phyloP scores from a whole-genome alignment of 1,140 invertebrate species.

The Scaptomyza montana region DNA sequence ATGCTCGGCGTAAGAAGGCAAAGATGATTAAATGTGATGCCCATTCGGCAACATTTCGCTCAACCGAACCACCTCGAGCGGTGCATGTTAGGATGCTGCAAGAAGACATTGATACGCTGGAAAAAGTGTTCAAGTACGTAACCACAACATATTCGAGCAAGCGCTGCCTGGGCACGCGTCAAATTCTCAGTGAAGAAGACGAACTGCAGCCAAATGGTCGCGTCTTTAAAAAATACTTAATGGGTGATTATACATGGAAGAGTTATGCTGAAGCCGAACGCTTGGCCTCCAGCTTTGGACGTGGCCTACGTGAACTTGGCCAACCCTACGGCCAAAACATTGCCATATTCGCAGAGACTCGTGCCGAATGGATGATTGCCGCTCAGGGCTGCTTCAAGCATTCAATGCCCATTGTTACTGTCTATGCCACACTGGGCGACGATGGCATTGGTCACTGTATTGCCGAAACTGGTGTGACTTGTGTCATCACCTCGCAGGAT shows the following conservation, averaged over 20 bases:
- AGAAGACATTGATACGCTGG: constrained; percentile 93
- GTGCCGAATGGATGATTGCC: constrained; percentile 98
- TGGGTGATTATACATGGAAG: constrained; percentile 97
- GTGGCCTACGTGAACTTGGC: constrained; percentile 89
- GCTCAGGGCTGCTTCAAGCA: constrained; percentile 97
- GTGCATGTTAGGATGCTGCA: constrained; percentile 89
- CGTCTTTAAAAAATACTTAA: constrained; percentile 98
- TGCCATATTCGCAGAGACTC: constrained; percentile 98
- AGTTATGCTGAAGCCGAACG: constrained; percentile 92
- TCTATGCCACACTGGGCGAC: constrained; percentile 98
- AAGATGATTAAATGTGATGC: constrained; percentile 75
- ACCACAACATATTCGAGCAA: constrained; percentile 89
- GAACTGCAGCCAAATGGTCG: constrained; percentile 96
- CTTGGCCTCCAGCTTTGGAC: constrained; percentile 90
- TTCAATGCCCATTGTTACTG: constrained; percentile 96
- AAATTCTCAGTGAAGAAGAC: constrained; percentile 96
- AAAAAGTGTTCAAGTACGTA: constrained; percentile 92
- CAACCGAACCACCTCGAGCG: constrained; percentile 87
- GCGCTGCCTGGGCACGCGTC: constrained; percentile 94
- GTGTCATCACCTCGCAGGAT: constrained; percentile 95
- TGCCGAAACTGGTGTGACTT: constrained; percentile 97
- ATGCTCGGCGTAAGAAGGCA: constrained; percentile 87
- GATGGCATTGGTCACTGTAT: constrained; percentile 98
- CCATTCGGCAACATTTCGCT: constrained; percentile 89
- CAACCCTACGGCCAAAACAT: constrained; percentile 89